Base-by-base conservation (phyloP, 1,140 invertebrate species). In the Lordiphosa collinella region DNA sequence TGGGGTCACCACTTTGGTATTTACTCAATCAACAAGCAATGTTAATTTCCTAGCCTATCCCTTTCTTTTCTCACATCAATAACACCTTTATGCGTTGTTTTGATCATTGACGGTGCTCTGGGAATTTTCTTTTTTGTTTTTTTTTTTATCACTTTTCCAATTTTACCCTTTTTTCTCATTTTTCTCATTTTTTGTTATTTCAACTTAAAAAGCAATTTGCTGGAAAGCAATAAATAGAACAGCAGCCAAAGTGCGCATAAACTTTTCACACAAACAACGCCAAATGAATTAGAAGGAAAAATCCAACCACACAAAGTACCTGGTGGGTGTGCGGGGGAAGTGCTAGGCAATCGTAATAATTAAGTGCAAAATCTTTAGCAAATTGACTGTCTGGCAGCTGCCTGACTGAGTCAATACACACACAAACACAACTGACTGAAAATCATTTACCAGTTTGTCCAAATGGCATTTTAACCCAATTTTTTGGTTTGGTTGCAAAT, bases 391-490 rank as follows among this genome's bases (percentile, higher is more conserved):
- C 38, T 44, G 22, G 49, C 40, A 52, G 49, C 49, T 40, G 49
- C 37, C 29, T 44, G 52, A 31, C 48, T 57, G 47, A 37, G 22
- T 49, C 44, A 49, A 52, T 37, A 44, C 14, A 44, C 41, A 18
- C 25, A 29, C 18, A 43, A 10, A 43, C 18, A 43, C 9, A 13
- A 11, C 3, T 41, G 10, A 13, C n/a, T n/a, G 18, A 22, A 40
- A 51, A 40, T 51, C 36, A 51, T 51, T 52, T 52, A 32, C 18
- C 46, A 48, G 14, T 35, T 47, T 13, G 35, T 13, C 51, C 43
- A 46, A 34, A 37, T 54, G 57, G 57, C 57, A 55, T 55, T 60
- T 56, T 60, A 60, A 60, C 58, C 58, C 53, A 62, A 62, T 56
- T 62, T 49, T 50, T 36, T 55, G 13, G 25, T 32, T 43, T 37